Percentiles rank a stretch among this genome's conserved stretches.
Evolutionary conservation across 37 sponge, comb jelly and placozoan species (phyloP).

Genomic region (Lycopodina hypogea): DNA sequence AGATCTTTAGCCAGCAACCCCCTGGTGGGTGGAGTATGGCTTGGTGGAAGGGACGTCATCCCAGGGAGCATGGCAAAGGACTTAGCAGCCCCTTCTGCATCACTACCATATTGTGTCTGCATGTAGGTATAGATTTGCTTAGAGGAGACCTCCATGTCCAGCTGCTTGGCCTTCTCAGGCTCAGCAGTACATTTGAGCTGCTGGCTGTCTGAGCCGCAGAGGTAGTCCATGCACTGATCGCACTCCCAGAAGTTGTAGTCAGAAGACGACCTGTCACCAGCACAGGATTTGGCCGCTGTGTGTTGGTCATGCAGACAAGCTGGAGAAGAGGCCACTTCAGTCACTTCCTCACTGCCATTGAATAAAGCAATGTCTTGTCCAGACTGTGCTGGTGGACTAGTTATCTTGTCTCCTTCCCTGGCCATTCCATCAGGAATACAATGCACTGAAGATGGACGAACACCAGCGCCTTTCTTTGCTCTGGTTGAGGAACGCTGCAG

Average conservation of each 20-base stretch:
- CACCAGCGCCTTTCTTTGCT: too few species aligned
- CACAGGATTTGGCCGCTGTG: neutral
- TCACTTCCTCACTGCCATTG: neutral
- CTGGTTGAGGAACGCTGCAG: too few species aligned
- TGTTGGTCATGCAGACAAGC: neutral
- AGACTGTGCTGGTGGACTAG: too few species aligned
- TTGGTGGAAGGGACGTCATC: neutral
- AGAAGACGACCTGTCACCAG: neutral
- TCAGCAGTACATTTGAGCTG: neutral
- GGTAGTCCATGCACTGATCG: conserved; percentile 4
- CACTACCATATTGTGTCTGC: neutral
- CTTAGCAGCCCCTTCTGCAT: neutral
- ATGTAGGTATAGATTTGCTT: neutral
- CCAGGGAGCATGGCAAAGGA: neutral
- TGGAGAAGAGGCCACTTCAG: neutral
- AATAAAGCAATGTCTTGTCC: too few species aligned
- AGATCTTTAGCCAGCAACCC: neutral
- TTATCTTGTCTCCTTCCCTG: too few species aligned
- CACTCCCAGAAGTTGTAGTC: neutral
- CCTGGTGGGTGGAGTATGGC: neutral
- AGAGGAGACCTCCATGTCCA: neutral
- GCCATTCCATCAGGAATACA: too few species aligned
- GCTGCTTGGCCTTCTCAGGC: neutral
- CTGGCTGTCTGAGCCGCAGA: neutral
- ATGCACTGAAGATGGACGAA: too few species aligned